Evolutionary conservation across 1,140 invertebrate species (phyloP), one percentile per base, ranked within the genome.

Genomic region (Meloidogyne exigua): DNA sequence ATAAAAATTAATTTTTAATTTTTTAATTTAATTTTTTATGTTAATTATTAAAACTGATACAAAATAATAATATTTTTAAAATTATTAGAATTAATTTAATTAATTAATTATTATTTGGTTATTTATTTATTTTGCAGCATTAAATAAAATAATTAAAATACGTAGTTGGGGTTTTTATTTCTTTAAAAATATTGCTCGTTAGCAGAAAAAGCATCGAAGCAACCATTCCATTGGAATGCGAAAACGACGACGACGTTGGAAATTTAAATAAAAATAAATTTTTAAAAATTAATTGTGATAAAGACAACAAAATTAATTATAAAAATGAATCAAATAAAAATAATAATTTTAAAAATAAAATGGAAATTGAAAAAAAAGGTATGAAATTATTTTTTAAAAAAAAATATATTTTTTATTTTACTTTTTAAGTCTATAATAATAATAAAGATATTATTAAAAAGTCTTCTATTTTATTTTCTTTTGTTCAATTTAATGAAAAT

Each of bases 161-260:
- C 18, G 18, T 57, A 18, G 49, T 57, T 5, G 49, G 49, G 49
- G 18, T 57, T 5, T 18, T 57, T 57, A 57, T 57, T n/a, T n/a
- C n/a, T n/a, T 57, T 57, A 57, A 57, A 57, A 57, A 57, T 57
- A 57, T 57, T 57, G 49, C 49, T n/a, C 49, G 18, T n/a, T 57
- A 57, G 49, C 18, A 57, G 49, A 57, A 57, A 57, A 57, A 57
- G 49, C 49, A n/a, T 57, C n/a, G 7, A 12, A 12, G 18, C 9
- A 39, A 39, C 49, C 49, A 57, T 57, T 57, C 49, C 49, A n/a
- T n/a, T 12, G 49, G 49, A 57, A 57, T 57, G 49, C 49, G 49
- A n/a, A 57, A 57, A 57, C 49, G 49, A 57, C 49, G 49, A 9
- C 49, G 49, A 18, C 49, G 49, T n/a, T 57, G 49, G 49, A 57